phyloP scores from a whole-genome alignment of 2,888 invertebrate genomes.

The Caenorhabditis becei region DNA sequence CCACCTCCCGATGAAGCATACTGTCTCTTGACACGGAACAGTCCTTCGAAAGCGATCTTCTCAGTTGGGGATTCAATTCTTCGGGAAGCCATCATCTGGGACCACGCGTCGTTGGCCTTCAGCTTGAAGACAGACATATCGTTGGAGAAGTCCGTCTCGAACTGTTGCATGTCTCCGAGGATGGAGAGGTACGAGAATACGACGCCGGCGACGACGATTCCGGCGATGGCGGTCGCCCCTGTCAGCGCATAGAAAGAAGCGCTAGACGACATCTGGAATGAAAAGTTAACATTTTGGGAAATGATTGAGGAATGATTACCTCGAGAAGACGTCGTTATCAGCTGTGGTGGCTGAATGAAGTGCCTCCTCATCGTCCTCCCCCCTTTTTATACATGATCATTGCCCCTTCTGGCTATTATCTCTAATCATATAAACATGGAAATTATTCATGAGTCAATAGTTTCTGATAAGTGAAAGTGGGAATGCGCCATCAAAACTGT shows the following conservation, averaged over 20 bases:
- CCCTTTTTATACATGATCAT: constrained; percentile 32
- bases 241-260: constrained; percentile 51
- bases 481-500: constrained; percentile 26
- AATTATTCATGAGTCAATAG: constrained; percentile 33
- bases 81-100: constrained; percentile 62
- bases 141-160: constrained; percentile 52
- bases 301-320: constrained; percentile 10
- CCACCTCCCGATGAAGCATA: constrained; percentile 38
- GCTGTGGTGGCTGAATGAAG: constrained; percentile 54
- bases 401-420: constrained; percentile 17
- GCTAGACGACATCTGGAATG: constrained; percentile 53
- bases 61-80: constrained; percentile 58
- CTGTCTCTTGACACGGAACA: constrained; percentile 57
- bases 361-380: constrained; percentile 11
- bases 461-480: constrained; percentile 49
- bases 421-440: constrained; percentile 30
- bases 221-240: constrained; percentile 46
- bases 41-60: constrained; percentile 53
- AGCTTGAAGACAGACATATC: constrained; percentile 49
- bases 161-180: constrained; percentile 56
- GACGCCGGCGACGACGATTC: constrained; percentile 48
- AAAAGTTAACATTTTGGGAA: neutral
- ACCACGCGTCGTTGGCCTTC: constrained; percentile 67
- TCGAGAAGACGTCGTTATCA: constrained; percentile 52
- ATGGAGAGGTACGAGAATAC: constrained; percentile 57